A percentile compares a stretch with the other conserved stretches of the same genome.
Conservation (phyloP, 2,797 vertebrate species). For the Amphiprion clarkii region DNA sequence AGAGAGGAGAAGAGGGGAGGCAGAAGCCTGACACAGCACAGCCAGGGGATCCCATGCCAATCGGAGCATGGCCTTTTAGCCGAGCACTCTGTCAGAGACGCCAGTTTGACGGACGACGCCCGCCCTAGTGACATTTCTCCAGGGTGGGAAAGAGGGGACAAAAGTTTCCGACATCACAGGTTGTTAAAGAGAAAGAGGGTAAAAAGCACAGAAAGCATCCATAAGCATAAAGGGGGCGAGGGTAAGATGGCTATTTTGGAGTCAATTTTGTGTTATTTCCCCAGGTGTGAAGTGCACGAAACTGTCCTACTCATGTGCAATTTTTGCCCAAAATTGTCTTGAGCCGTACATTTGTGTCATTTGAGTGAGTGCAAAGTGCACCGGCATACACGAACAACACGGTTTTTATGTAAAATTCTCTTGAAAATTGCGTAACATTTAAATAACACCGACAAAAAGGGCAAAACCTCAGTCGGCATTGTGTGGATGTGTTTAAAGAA, state of each 20-base stretch:
- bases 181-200: conserved; percentile 59
- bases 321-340: conserved; percentile 4
- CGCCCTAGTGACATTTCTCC: conserved; percentile 83
- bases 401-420: not conserved
- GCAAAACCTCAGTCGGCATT: not conserved
- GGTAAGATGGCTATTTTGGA: conserved; percentile 25
- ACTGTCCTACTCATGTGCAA: conserved; percentile 9
- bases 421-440: not conserved
- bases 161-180: conserved; percentile 56
- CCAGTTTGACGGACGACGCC: conserved; percentile 81
- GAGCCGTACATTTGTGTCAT: not conserved
- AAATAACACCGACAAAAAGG: not conserved
- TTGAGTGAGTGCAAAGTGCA: conserved; percentile 1
- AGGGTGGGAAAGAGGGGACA: conserved; percentile 51
- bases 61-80: conserved; percentile 85
- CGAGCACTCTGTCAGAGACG: conserved; percentile 79
- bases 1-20: conserved; percentile 17
- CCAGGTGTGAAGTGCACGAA: conserved; percentile 6
- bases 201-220: conserved; percentile 44
- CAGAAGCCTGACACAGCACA: conserved; percentile 67
- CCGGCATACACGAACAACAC: not conserved
- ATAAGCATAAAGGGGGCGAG: conserved; percentile 25
- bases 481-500: not conserved
- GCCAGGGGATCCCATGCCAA: conserved; percentile 81
- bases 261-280: conserved; percentile 41